Evolutionary conservation across 2,113 vertebrate species (phyloP).

Genomic region (Centropristis striata): DNA sequence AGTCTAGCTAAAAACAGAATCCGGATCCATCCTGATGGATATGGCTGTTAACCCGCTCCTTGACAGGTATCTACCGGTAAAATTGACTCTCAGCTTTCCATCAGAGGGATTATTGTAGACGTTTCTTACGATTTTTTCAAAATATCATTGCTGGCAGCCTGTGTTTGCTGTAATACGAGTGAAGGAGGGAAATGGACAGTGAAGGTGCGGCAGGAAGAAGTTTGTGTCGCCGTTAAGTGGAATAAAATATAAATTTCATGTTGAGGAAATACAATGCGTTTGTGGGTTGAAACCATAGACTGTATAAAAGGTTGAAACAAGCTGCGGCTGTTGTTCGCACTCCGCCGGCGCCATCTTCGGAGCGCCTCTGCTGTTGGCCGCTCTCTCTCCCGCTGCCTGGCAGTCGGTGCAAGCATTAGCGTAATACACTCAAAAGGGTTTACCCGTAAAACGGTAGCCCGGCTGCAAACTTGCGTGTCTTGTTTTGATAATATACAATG

Average conservation of each 20-base stretch:
- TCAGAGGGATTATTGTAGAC: slow-evolving; percentile 69
- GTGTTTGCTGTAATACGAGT: slow-evolving; percentile 25
- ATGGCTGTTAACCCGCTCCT: slow-evolving; percentile 84
- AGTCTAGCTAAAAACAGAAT: slow-evolving; percentile 79
- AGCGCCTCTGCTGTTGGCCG: slow-evolving; percentile 53
- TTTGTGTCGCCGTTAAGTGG: background rate
- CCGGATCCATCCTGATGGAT: slow-evolving; percentile 88
- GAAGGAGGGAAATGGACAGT: slow-evolving; percentile 31
- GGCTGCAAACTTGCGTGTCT: background rate
- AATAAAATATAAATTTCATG: background rate
- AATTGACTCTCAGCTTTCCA: slow-evolving; percentile 71
- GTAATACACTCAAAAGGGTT: background rate
- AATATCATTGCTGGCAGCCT: slow-evolving; percentile 7
- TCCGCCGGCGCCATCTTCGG: slow-evolving; percentile 78
- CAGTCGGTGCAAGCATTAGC: slow-evolving; percentile 70
- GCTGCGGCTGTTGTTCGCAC: slow-evolving; percentile 40
- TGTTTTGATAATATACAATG: background rate
- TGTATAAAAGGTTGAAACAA: slow-evolving; percentile 15
- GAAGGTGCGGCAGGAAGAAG: background rate
- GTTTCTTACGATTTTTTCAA: slow-evolving; percentile 18
- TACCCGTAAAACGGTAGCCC: background rate
- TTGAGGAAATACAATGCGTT: background rate
- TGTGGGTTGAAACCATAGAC: slow-evolving; percentile 1
- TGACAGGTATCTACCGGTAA: slow-evolving; percentile 87
- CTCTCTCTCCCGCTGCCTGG: slow-evolving; percentile 62